Conservation (phyloP, 2,888 invertebrate genomes). For the Acrobasis consociella region DNA sequence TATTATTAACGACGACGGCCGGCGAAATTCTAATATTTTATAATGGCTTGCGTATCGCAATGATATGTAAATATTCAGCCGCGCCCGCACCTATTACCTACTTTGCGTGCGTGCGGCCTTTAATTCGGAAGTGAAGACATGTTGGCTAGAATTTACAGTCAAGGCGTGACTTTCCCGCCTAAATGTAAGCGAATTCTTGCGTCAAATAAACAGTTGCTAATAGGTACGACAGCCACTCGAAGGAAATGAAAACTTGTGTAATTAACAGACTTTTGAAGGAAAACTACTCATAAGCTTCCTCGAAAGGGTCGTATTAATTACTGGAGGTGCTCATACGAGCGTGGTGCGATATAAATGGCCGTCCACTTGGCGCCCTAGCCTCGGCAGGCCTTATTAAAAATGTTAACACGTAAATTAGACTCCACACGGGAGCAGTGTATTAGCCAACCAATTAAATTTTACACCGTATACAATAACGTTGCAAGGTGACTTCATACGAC, state of each 20-base stretch:
- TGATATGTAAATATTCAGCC: slow-evolving; percentile 81
- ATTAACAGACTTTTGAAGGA: slow-evolving; percentile 78
- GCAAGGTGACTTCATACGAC: slow-evolving; percentile 57
- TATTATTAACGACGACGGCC: slow-evolving; percentile 78
- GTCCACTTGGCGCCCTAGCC: slow-evolving; percentile 79
- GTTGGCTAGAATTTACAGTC: slow-evolving; percentile 67
- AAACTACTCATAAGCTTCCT: slow-evolving; percentile 82
- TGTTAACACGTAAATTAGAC: slow-evolving; percentile 82
- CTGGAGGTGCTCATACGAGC: slow-evolving; percentile 73
- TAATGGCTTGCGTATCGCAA: slow-evolving; percentile 78
- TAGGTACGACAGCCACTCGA: slow-evolving; percentile 35
- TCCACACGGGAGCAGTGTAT: slow-evolving; percentile 64
- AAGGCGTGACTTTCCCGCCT: slow-evolving; percentile 63
- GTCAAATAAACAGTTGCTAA: slow-evolving; percentile 54
- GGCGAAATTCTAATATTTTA: slow-evolving; percentile 79
- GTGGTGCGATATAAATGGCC: slow-evolving; percentile 71
- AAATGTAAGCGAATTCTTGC: slow-evolving; percentile 53
- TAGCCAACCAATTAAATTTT: slow-evolving; percentile 80
- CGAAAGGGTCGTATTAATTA: slow-evolving; percentile 79
- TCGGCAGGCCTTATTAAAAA: slow-evolving; percentile 79
- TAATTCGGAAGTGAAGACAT: slow-evolving; percentile 77
- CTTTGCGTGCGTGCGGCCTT: slow-evolving; percentile 71
- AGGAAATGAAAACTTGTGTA: slow-evolving; percentile 56
- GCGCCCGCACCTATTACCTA: slow-evolving; percentile 69
- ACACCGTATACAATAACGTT: slow-evolving; percentile 60